Conservation (phyloP, 2,113 vertebrate genomes). For the Ornithorhynchus anatinus region DNA sequence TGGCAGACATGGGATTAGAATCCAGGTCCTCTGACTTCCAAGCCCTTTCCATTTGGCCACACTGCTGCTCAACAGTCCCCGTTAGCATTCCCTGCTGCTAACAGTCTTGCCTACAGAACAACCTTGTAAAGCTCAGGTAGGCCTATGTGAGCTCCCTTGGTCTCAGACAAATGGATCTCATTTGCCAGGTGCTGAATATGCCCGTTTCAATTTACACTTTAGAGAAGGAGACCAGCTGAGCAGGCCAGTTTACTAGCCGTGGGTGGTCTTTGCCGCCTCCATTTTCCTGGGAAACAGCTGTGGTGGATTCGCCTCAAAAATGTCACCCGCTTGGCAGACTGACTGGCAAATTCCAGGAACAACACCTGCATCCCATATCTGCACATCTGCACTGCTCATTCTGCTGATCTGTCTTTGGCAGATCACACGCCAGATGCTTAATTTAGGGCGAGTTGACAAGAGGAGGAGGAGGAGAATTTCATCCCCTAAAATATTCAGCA, state of each 20-base stretch:
- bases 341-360: not conserved
- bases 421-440: not conserved
- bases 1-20: too few species aligned
- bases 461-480: not conserved
- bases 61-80: too few species aligned
- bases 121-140: not conserved
- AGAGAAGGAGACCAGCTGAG: not conserved
- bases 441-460: constrained; percentile 2
- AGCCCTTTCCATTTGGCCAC: too few species aligned
- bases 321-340: not conserved
- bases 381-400: not conserved
- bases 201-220: not conserved
- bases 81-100: not conserved
- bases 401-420: not conserved
- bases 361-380: constrained; percentile 42
- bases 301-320: not conserved
- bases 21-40: too few species aligned
- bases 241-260: not conserved
- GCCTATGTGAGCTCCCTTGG: not conserved
- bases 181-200: not conserved
- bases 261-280: constrained; percentile 6
- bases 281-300: not conserved
- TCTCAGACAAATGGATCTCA: not conserved
- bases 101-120: not conserved
- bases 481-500: not conserved